Evolutionary conservation across 2,113 vertebrate genomes (phyloP).

Genomic region (Corapipo altera): DNA sequence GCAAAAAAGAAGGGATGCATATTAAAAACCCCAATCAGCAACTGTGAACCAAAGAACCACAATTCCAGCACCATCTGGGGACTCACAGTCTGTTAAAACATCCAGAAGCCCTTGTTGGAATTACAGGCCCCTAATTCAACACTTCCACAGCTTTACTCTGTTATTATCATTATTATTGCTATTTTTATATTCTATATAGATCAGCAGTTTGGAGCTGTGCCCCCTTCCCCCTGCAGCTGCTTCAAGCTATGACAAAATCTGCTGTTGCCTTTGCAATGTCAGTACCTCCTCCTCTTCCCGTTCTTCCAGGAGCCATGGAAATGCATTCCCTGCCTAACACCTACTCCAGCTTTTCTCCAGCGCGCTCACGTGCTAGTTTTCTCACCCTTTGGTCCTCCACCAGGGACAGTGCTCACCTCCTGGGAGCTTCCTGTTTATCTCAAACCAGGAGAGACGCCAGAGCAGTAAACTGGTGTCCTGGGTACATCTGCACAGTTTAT

Average conservation of each 20-base stretch:
- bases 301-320: neutral
- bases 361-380: neutral
- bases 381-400: neutral
- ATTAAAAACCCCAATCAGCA: fast-evolving
- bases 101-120: neutral
- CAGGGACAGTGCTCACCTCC: neutral
- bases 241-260: neutral
- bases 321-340: neutral
- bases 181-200: neutral
- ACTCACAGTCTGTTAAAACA: neutral
- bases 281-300: neutral
- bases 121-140: neutral
- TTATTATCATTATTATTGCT: neutral
- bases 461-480: neutral
- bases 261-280: neutral
- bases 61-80: neutral
- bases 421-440: conserved; percentile 36
- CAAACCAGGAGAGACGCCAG: neutral
- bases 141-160: neutral
- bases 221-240: neutral
- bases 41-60: neutral
- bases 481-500: conserved; percentile 20
- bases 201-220: neutral
- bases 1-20: neutral
- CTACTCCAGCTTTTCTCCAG: neutral